A percentile compares a stretch with the other conserved stretches of the same genome.
Conservation (phyloP, 2,888 invertebrate species). For the Chymomyza amoena region DNA sequence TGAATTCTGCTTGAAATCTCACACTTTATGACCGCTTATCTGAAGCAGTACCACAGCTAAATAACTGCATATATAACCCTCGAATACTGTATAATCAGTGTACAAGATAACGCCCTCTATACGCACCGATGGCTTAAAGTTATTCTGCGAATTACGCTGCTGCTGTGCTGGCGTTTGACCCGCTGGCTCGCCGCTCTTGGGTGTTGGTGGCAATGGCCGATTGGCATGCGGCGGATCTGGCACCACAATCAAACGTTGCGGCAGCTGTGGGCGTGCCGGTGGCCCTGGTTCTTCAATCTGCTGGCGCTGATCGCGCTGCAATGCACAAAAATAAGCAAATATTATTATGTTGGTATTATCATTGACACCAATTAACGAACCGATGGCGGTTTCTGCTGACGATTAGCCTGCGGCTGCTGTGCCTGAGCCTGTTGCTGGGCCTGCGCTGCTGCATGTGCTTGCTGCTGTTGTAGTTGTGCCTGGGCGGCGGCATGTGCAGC, state of each 20-base stretch:
- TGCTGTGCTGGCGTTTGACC: conserved; percentile 81
- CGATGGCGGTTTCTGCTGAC: conserved; percentile 79
- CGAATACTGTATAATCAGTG: background rate
- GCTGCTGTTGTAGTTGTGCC: conserved; percentile 80
- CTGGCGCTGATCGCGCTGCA: conserved; percentile 64
- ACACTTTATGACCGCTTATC: background rate
- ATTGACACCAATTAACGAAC: conserved; percentile 53
- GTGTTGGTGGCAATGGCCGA: conserved; percentile 79
- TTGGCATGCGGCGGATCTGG: conserved; percentile 88
- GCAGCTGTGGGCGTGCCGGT: conserved; percentile 92
- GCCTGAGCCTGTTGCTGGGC: conserved; percentile 79
- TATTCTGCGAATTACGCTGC: conserved; percentile 90
- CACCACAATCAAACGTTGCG: conserved; percentile 94
- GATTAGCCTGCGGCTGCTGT: conserved; percentile 82
- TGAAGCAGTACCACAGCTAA: background rate
- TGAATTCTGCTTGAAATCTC: background rate
- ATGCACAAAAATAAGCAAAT: background rate
- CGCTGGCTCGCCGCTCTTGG: conserved; percentile 66
- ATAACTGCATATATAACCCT: background rate
- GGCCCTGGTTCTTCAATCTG: conserved; percentile 89
- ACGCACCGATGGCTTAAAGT: conserved; percentile 93
- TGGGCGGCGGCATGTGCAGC: conserved; percentile 70
- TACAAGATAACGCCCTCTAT: conserved; percentile 28
- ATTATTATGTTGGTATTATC: background rate
- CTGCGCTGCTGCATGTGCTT: conserved; percentile 32